Base-by-base conservation (phyloP, 2,888 invertebrate species). In the Micoletzkya japonica region DNA sequence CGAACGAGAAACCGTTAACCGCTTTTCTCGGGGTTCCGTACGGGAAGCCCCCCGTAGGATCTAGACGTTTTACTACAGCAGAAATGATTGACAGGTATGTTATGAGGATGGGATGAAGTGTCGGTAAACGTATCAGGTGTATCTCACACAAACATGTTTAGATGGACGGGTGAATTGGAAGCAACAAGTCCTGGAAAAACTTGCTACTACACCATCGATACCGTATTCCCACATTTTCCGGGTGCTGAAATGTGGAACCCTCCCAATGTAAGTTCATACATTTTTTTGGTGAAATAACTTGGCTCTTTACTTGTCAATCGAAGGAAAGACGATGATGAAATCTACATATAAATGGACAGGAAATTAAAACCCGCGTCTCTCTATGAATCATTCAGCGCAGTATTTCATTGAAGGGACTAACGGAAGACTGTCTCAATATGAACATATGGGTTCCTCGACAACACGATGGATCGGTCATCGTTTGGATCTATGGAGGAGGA, bases 211-310 rank as follows among this genome's bases (percentile, higher is more conserved):
- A 81, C 84, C 20, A 76, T 77, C 54, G 84, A 84, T 72, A 74
- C 74, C 24, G 72, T 79, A 26, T 85, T 85, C 69, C 84, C 85
- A 2, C 78, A 82, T 37, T 85, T 85, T 67, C 80, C 85, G 2
- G 95, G 95, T 30, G 91, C 94, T 67, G 91, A 91, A 85, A 93
- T 95, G 91, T 96, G 95, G 95, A 95, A 95, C 87, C 93, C 95
- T 57, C 95, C 95, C 86, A 95, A 94, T 30, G 91, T 91, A 14
- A 30, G 71, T 52, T 39, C 7, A 14, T n/a, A n/a, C n/a, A n/a
- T n/a, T n/a, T n/a, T n/a, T n/a, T n/a, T n/a, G n/a, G n/a, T n/a
- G n/a, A n/a, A n/a, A n/a, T n/a, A n/a, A n/a, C n/a, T n/a, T n/a
- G n/a, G n/a, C n/a, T n/a, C n/a, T 44, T 44, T 20, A 44, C 20